Base-by-base conservation (phyloP, 2,888 invertebrate species). In the Athalia cordata region DNA sequence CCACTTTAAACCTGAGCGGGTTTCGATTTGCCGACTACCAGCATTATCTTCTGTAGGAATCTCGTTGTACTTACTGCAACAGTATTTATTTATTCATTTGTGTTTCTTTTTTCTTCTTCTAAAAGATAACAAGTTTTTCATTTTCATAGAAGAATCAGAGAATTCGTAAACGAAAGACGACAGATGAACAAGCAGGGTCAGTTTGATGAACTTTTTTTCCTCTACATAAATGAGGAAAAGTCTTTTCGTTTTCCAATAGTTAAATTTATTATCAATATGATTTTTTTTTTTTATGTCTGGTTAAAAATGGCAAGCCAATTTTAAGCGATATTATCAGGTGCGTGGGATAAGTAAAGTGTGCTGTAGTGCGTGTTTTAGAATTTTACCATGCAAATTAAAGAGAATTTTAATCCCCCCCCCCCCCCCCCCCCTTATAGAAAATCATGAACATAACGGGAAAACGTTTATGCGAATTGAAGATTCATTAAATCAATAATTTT, bases 11-110 rank as follows among this genome's bases (percentile, higher is more conserved):
- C 93, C 91, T 93, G 93, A 87, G 93, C 93, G 87, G 94, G 92
- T 91, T 94, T 94, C 84, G 94, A 90, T 88, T 95, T 94, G 82
- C 95, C 95, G 83, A 95, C 93, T 81, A 95, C 95, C 90, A 96
- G 91, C 87, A 96, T 92, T 85, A 95, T 87, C 89, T 95, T 95
- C 90, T 96, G 95, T 82, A 95, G 91, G 86, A 92, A 91, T 85
- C 91, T 91, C 47, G 95, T 95, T 80, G 91, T 86, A 84, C 88
- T 92, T 91, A 93, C 94, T 94, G 92, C 11, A 91, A 92, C 81
- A 77, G 70, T 77, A 80, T 72, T 77, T 78, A 8, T 59, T 15
- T 6, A n/a, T 45, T 47, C 2, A 43, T 68, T 52, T 13, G 49
- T 0, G 13, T 7, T 5, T 68, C n/a, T 68, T n/a, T 0, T 11